Evolutionary conservation across 2,888 invertebrate species (phyloP).

Genomic region (Fragum sueziense): DNA sequence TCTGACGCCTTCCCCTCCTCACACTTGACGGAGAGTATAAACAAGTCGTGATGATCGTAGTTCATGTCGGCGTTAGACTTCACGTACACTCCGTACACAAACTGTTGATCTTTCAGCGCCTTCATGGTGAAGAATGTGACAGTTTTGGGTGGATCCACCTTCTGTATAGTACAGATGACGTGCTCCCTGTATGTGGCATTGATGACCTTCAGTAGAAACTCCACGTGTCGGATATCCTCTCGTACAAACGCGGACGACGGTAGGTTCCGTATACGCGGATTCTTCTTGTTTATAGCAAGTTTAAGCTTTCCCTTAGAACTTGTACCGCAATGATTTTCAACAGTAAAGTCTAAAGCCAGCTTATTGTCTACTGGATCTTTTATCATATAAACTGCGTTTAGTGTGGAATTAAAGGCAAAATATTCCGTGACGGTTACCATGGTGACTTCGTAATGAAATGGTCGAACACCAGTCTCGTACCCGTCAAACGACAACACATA

Average conservation of each 20-base stretch:
- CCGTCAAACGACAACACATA: conserved; percentile 36
- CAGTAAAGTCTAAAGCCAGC: conserved; percentile 27
- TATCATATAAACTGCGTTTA: conserved; percentile 24
- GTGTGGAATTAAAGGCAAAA: conserved; percentile 33
- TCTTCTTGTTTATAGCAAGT: conserved; percentile 28
- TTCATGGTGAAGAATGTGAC: conserved; percentile 33
- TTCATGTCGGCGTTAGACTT: conserved; percentile 37
- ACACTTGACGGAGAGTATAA: conserved; percentile 33
- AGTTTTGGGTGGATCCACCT: conserved; percentile 24
- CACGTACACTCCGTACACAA: conserved; percentile 22
- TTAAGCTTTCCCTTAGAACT: conserved; percentile 27
- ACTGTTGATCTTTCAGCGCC: conserved; percentile 12
- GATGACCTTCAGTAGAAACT: conserved; percentile 28
- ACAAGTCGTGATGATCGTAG: conserved; percentile 29
- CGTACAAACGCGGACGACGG: conserved; percentile 38
- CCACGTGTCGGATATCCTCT: conserved; percentile 36
- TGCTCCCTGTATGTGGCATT: conserved; percentile 23
- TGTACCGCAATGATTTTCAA: conserved; percentile 40
- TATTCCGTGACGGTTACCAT: conserved; percentile 33
- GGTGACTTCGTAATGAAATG: conserved; percentile 6
- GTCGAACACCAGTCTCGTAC: conserved; percentile 4
- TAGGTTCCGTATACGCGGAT: conserved; percentile 38
- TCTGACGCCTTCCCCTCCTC: conserved; percentile 33
- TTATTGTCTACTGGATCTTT: conserved; percentile 32
- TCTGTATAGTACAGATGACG: conserved; percentile 32